Conservation (phyloP, 2,113 vertebrate species). For the Dasypus novemcinctus region DNA sequence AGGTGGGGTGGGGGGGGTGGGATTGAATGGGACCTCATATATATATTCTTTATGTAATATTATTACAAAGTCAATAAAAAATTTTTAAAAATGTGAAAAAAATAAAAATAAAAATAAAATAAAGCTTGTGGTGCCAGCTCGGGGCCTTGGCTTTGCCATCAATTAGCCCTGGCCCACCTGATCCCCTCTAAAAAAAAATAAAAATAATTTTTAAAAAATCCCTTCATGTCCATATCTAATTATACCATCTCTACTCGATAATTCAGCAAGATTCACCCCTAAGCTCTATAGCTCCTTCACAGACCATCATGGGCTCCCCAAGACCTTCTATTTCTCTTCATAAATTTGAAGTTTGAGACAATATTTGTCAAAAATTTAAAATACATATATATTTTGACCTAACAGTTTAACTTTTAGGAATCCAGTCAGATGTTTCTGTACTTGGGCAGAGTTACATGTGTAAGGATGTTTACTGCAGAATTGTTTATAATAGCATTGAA, state of each 20-base stretch:
- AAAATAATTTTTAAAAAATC: too few species aligned
- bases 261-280: background rate
- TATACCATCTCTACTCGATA: background rate
- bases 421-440: background rate
- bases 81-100: too few species aligned
- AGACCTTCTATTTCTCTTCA: background rate
- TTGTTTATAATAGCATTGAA: background rate
- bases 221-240: background rate
- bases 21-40: too few species aligned
- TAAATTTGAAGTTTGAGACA: slow-evolving; percentile 15
- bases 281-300: background rate
- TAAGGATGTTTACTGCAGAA: background rate
- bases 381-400: background rate
- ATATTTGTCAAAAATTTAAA: background rate
- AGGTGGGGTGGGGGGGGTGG: too few species aligned
- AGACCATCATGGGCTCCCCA: background rate
- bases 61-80: too few species aligned
- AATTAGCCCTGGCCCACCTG: too few species aligned
- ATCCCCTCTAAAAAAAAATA: too few species aligned
- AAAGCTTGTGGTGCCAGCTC: too few species aligned
- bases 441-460: background rate
- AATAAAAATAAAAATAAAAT: too few species aligned
- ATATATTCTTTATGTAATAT: too few species aligned
- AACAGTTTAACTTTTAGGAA: background rate
- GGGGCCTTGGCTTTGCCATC: too few species aligned